phyloP scores from a whole-genome alignment of 2,888 invertebrate genomes.

The Trichogramma dendrolimi region DNA sequence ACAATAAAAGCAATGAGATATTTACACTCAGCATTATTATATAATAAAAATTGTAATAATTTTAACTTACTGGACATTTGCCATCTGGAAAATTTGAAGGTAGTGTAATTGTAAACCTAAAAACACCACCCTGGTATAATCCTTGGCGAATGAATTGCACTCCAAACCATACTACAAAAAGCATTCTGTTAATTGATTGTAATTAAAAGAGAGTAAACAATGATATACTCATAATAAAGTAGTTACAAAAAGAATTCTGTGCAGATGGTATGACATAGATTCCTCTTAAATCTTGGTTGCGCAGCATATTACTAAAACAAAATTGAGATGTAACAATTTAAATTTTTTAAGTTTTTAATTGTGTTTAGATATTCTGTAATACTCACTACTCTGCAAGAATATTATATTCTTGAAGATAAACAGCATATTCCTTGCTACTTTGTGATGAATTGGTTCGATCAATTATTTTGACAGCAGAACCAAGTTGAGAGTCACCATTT shows the following conservation, averaged over 20 bases:
- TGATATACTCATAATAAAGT: slow-evolving; percentile 14
- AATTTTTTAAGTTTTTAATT: slow-evolving; percentile 15
- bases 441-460: slow-evolving; percentile 54
- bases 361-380: slow-evolving; percentile 1
- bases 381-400: slow-evolving; percentile 91
- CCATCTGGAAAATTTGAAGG: slow-evolving; percentile 86
- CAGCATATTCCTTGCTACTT: slow-evolving; percentile 65
- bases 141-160: slow-evolving; percentile 86
- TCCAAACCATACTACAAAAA: slow-evolving; percentile 77
- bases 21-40: background rate
- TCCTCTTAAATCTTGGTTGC: slow-evolving; percentile 80
- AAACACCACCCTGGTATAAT: slow-evolving; percentile 82
- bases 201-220: slow-evolving; percentile 6
- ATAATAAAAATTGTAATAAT: slow-evolving; percentile 2
- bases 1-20: background rate
- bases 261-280: slow-evolving; percentile 91
- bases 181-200: slow-evolving; percentile 4
- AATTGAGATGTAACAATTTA: background rate
- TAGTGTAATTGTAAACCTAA: slow-evolving; percentile 81
- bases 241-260: slow-evolving; percentile 75
- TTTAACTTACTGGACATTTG: slow-evolving; percentile 71
- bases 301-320: slow-evolving; percentile 73
- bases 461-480: slow-evolving; percentile 59
- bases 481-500: slow-evolving; percentile 56
- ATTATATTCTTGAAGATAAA: slow-evolving; percentile 83